Evolutionary conservation across 2,113 vertebrate genomes (phyloP).

Genomic region (Pomatorhinus ruficollis): DNA sequence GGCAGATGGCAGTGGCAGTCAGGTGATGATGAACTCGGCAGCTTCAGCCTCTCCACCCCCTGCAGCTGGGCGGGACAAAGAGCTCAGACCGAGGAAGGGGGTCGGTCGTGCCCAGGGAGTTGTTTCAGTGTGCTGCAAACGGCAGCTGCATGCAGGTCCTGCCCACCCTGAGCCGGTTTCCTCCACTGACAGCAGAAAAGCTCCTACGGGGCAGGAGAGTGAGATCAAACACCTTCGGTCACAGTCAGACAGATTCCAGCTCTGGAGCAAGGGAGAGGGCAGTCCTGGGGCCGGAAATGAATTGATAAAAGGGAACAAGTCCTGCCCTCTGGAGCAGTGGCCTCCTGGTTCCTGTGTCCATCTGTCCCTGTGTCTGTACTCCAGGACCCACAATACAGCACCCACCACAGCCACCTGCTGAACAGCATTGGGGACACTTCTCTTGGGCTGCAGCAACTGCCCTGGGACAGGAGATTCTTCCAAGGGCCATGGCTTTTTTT

Average conservation of each 20-base stretch:
- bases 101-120: fast-evolving
- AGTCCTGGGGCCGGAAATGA: neutral
- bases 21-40: neutral
- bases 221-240: neutral
- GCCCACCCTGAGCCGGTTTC: fast-evolving
- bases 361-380: fast-evolving
- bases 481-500: neutral
- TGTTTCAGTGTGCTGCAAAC: neutral
- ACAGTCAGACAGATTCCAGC: neutral
- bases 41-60: neutral
- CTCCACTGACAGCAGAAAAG: neutral
- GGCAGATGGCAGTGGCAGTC: neutral
- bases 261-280: neutral
- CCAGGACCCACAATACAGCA: fast-evolving
- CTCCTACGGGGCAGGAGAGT: neutral
- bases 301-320: neutral
- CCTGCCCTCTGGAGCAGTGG: neutral
- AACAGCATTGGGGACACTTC: neutral
- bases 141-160: neutral
- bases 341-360: fast-evolving
- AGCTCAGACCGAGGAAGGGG: neutral
- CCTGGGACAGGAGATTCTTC: neutral
- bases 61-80: neutral
- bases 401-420: neutral
- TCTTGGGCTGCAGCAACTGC: neutral